Evolutionary conservation across 92 coral and sea anemone genomes (phyloP), one percentile per base, ranked within the genome.

Genomic region (Siderastrea radians): DNA sequence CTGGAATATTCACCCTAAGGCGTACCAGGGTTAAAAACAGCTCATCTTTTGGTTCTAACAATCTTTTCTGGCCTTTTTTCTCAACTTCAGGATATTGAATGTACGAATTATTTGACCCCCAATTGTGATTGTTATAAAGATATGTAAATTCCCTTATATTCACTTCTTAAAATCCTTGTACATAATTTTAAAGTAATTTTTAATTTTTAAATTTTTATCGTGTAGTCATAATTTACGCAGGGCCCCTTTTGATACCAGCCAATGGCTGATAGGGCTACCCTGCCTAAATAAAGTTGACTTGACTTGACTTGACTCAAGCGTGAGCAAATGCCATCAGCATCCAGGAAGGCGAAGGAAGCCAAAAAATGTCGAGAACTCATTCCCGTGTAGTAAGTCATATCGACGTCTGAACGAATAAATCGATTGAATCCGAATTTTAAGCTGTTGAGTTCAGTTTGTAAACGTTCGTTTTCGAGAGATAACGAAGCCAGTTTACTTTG

Each of bases 381-480:
- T 47, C 85, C 85, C 38, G 58, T 65, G 45, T 80, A 65, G 53
- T 15, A 77, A 49, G 58, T 78, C 83, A 58, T 78, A 66, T 66
- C 63, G 47, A 65, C 60, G 11, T 64, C 72, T 45, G 75, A 80
- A 62, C 72, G n/a, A 64, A 48, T 46, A 80, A 80, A 80, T 64
- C 75, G 58, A 55, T 79, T 51, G 54, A 66, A 66, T 64, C 85
- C 47, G 58, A 80, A 80, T 80, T 80, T 80, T 55, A 80, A 38
- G 48, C 63, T 67, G 49, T 43, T 55, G 48, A 65, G 57, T 80
- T 80, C 59, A 45, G 17, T 65, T 57, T 80, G 70, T 61, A 80
- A 66, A 72, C 70, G 11, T 80, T 80, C 61, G 11, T 80, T 80
- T 80, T 57, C 49, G 65, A 48, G 5, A 61, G 73, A 48, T 48